Evolutionary conservation across 2,888 invertebrate genomes (phyloP).

Genomic region (Resseliella maxima): DNA sequence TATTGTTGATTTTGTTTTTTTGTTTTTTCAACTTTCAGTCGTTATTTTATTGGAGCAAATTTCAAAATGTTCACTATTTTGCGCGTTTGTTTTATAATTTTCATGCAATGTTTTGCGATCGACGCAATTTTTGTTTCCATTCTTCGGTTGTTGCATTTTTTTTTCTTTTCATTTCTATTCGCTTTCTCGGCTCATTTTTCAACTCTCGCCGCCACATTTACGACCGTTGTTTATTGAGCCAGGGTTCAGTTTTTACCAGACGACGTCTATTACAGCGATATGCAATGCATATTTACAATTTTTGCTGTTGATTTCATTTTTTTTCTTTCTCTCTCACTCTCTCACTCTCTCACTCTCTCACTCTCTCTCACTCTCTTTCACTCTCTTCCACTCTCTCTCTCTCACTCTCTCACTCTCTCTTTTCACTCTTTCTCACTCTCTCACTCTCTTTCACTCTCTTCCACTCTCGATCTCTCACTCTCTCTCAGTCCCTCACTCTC

Average conservation of each 20-base stretch:
- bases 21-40: not conserved
- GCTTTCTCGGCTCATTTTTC: not conserved
- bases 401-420: too few species aligned
- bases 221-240: slow-evolving; percentile 24
- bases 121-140: not conserved
- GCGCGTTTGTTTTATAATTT: slow-evolving; percentile 20
- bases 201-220: not conserved
- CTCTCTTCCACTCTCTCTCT: too few species aligned
- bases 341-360: too few species aligned
- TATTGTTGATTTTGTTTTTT: too few species aligned
- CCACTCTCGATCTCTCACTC: too few species aligned
- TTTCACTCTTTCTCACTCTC: too few species aligned
- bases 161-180: not conserved
- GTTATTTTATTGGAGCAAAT: not conserved
- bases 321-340: too few species aligned
- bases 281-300: not conserved
- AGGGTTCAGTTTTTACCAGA: not conserved
- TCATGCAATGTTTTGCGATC: not conserved
- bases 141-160: not conserved
- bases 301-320: not conserved
- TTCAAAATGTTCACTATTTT: slow-evolving; percentile 32
- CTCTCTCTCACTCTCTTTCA: too few species aligned
- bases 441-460: too few species aligned
- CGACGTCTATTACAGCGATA: not conserved
- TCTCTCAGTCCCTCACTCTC: too few species aligned